Conservation (phyloP, 2,113 vertebrate species). For the Colossoma macropomum region DNA sequence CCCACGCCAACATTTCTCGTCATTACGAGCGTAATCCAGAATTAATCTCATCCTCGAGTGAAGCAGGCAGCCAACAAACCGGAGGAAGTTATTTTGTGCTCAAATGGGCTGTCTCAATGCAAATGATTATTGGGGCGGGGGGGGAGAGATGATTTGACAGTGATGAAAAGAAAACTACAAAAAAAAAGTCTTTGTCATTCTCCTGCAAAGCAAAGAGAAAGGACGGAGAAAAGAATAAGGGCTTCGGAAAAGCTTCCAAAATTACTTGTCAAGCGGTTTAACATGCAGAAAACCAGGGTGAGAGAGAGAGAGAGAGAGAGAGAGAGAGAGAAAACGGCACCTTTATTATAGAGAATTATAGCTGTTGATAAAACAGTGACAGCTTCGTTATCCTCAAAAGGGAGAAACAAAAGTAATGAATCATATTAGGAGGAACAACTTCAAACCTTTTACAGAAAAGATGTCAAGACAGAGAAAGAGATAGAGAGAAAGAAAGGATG, state of each 20-base stretch:
- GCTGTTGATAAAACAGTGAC: constrained; percentile 58
- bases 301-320: constrained; percentile 26
- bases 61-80: constrained; percentile 41
- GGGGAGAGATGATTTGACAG: constrained; percentile 28
- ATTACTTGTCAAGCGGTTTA: constrained; percentile 44
- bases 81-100: constrained; percentile 41
- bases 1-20: constrained; percentile 2
- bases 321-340: constrained; percentile 21
- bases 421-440: constrained; percentile 36
- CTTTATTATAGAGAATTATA: constrained; percentile 51
- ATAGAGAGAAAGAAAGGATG: neutral
- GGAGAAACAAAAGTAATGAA: constrained; percentile 48
- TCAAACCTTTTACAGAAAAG: constrained; percentile 25
- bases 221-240: constrained; percentile 18
- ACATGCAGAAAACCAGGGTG: constrained; percentile 18
- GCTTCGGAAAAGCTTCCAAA: constrained; percentile 41
- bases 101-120: constrained; percentile 43
- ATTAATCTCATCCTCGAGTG: constrained; percentile 40
- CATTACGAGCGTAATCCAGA: constrained; percentile 40
- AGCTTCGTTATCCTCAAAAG: constrained; percentile 37
- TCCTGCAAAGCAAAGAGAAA: constrained; percentile 29
- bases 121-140: constrained; percentile 42
- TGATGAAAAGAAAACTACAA: constrained; percentile 26
- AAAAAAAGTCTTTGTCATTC: constrained; percentile 47
- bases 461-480: neutral